Evolutionary conservation across 2,888 invertebrate genomes (phyloP), one percentile per base, ranked within the genome.

Genomic region (Kuschelorhynchus macadamiae): DNA sequence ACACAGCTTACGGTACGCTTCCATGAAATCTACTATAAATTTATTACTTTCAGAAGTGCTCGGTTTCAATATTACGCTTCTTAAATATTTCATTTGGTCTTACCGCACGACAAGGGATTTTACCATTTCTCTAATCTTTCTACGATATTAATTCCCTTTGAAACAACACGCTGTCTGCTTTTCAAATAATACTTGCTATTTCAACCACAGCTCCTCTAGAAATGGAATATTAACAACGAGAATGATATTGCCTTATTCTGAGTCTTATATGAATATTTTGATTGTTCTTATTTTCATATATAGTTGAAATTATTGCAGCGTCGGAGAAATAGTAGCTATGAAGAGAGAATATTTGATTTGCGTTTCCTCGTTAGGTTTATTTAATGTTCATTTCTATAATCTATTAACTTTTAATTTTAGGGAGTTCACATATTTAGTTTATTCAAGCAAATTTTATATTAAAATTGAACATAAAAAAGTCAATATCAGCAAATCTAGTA

Each of bases 11-110:
- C 41, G 16, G 12, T 25, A 12, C 25, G 21, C 9, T 42, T 46
- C 21, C 9, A 44, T 44, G 33, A 57, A 44, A 57, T 59, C 52
- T 41, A 59, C 44, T 50, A 65, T 33, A 36, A 42, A 60, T 53
- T 47, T 55, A 66, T 66, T 66, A 53, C 52, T 46, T 56, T 47
- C 47, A 56, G 50, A 70, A 74, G 70, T 72, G 71, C 73, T 72
- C 71, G 68, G 72, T 74, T 67, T 73, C 73, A 74, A 75, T 76
- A 75, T 74, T 73, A 75, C 70, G 73, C 12, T 72, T 74, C 67
- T 72, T 75, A 74, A 75, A 76, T 76, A 75, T 76, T 76, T 76
- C 73, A 76, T 74, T 72, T 75, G 56, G 71, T 74, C 71, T 75
- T 74, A 70, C 73, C 74, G 73, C 72, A 73, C 73, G 74, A 76